A percentile compares a stretch with the other conserved stretches of the same genome.
phyloP scores from a whole-genome alignment of 2,797 vertebrate species.

The Lacerta agilis region DNA sequence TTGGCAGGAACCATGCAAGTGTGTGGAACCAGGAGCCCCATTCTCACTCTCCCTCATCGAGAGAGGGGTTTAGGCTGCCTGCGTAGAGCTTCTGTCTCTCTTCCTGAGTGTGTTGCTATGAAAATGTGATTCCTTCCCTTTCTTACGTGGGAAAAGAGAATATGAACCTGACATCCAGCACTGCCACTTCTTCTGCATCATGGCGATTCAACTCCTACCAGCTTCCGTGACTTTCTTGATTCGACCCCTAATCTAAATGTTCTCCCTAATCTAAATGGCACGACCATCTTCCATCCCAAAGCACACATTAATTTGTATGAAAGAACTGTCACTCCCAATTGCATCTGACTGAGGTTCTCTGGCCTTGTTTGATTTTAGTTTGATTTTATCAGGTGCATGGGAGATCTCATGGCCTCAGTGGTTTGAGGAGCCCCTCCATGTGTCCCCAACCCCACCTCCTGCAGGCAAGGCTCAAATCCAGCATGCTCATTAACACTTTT shows the following conservation, averaged over 20 bases:
- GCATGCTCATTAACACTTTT: no score
- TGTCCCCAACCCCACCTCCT: no score
- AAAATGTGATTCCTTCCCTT: background rate
- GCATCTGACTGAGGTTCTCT: conserved; percentile 67
- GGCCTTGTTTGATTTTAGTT: conserved; percentile 43
- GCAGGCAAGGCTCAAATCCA: no score
- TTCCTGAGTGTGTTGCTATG: background rate
- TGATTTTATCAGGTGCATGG: background rate
- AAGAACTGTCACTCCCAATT: conserved; percentile 57
- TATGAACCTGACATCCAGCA: background rate
- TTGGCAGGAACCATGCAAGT: no score
- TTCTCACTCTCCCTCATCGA: no score
- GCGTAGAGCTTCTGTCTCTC: background rate
- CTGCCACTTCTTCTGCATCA: background rate
- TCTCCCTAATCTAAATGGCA: conserved; percentile 62
- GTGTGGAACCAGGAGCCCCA: no score
- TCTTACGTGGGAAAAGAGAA: conserved; percentile 9
- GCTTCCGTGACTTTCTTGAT: conserved; percentile 13
- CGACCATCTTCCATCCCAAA: conserved; percentile 54
- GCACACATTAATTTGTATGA: conserved; percentile 44
- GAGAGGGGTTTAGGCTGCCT: background rate
- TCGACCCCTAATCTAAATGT: conserved; percentile 47
- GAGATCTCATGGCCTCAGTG: fast-evolving
- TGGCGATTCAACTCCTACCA: conserved; percentile 31
- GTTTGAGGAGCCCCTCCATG: no score